Conservation (phyloP, 2,888 invertebrate genomes). For the Sarcophaga caerulescens region DNA sequence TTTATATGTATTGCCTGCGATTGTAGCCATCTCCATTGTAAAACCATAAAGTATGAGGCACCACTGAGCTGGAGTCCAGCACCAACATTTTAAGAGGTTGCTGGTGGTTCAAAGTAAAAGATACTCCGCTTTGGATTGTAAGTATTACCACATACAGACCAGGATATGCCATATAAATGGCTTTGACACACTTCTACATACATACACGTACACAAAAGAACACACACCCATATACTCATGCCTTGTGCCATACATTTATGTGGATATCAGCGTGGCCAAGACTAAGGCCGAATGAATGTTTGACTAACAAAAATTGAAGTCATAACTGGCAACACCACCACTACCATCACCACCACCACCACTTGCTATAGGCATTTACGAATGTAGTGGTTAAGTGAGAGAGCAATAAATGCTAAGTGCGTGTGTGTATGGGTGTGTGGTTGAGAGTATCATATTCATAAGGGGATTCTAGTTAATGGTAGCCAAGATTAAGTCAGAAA, state of each 20-base stretch:
- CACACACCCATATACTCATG: background rate
- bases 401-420: background rate
- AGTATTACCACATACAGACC: conserved; percentile 11
- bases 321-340: conserved; percentile 2
- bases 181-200: background rate
- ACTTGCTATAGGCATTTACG: background rate
- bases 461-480: conserved; percentile 56
- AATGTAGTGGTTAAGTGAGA: background rate
- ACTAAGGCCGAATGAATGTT: background rate
- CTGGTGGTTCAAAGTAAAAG: background rate
- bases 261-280: conserved; percentile 20
- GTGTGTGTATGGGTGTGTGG: background rate
- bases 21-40: no score
- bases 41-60: conserved; percentile 36
- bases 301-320: conserved; percentile 42
- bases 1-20: no score
- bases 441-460: conserved; percentile 53
- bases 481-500: conserved; percentile 14
- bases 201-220: background rate
- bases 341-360: background rate
- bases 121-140: conserved; percentile 13
- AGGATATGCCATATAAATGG: background rate
- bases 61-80: background rate
- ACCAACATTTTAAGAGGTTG: no score
- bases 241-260: background rate